Base-by-base conservation (phyloP, 2,113 vertebrate genomes). In the Lophotis ruficrista region DNA sequence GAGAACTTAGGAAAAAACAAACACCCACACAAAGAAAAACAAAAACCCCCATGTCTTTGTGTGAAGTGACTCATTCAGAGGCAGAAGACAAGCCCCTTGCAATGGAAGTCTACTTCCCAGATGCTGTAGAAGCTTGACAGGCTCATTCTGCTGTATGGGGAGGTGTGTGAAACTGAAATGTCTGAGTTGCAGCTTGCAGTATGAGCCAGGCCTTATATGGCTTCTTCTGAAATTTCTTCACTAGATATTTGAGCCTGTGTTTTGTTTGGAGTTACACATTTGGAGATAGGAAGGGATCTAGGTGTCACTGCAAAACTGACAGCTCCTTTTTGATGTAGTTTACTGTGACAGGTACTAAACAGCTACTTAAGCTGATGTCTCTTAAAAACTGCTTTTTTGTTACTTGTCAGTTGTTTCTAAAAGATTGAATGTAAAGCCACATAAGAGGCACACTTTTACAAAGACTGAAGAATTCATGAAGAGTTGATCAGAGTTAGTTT, bases 41-140 rank as follows among this genome's bases (percentile, higher is more conserved):
- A 47, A 51, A 31, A 2, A 2, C 3, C 3, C 17, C 31, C 1
- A 2, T 50, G 30, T 16, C 38, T 68, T 66, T 61, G 11, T 66
- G 27, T 5, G 2, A 43, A 54, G 17, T 22, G 12, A 77, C 38
- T 76, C 7, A 37, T 48, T 53, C 22, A 30, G 45, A 56, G 37
- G 10, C n/a, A 33, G 10, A 81, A 81, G 47, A 38, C 20, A 28
- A 88, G 14, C 15, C 5, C 12, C 4, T 58, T 89, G 47, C 7
- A 1, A 31, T 3, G 62, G 24, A 66, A 50, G 15, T 72, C 41
- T 72, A 6, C 30, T 65, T 87, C 72, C 4, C 23, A 91, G 78
- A 81, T 68, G 18, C 0, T 64, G 28, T 17, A 62, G 57, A 50
- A 89, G 25, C 20, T 50, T 48, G 43, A 31, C 68, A 82, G 43